A percentile compares a stretch with the other conserved stretches of the same genome.
phyloP scores from a whole-genome alignment of 2,113 vertebrate genomes.

The Sylvilagus bachmani region DNA sequence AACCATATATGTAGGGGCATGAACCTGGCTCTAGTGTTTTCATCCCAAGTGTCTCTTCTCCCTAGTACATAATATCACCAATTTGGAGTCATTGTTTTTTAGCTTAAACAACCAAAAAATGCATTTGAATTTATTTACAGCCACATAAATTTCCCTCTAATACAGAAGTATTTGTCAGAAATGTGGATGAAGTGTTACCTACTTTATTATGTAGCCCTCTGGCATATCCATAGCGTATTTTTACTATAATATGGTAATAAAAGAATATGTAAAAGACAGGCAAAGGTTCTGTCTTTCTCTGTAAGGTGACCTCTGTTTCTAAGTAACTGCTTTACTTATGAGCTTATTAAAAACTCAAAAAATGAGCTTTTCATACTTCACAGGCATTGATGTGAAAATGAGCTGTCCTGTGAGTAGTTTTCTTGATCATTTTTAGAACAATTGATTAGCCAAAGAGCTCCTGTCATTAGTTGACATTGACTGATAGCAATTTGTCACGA shows the following conservation, averaged over 20 bases:
- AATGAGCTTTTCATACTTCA: slow-evolving; percentile 94
- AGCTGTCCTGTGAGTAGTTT: slow-evolving; percentile 91
- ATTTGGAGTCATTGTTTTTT: slow-evolving; percentile 64
- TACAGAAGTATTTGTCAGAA: slow-evolving; percentile 84
- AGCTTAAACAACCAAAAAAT: slow-evolving; percentile 64
- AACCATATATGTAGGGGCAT: not conserved
- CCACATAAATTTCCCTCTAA: slow-evolving; percentile 75
- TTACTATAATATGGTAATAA: slow-evolving; percentile 92
- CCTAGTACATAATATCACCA: slow-evolving; percentile 45
- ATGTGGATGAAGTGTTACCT: slow-evolving; percentile 84
- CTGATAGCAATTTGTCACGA: slow-evolving; percentile 94
- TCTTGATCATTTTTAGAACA: slow-evolving; percentile 94
- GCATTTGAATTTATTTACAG: slow-evolving; percentile 79
- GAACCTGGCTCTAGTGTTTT: slow-evolving; percentile 42
- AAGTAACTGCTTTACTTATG: slow-evolving; percentile 94
- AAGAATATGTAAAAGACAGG: slow-evolving; percentile 91
- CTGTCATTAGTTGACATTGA: slow-evolving; percentile 94
- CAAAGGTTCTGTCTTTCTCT: slow-evolving; percentile 91
- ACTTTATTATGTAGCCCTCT: slow-evolving; percentile 90
- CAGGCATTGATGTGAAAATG: slow-evolving; percentile 94
- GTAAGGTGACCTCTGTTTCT: slow-evolving; percentile 94
- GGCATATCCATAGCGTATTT: slow-evolving; percentile 89
- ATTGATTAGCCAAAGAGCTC: slow-evolving; percentile 94
- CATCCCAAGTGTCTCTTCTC: slow-evolving; percentile 64
- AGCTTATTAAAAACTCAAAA: slow-evolving; percentile 95